Evolutionary conservation across 2,797 vertebrate species (phyloP).

Genomic region (Adelosebastes latens): DNA sequence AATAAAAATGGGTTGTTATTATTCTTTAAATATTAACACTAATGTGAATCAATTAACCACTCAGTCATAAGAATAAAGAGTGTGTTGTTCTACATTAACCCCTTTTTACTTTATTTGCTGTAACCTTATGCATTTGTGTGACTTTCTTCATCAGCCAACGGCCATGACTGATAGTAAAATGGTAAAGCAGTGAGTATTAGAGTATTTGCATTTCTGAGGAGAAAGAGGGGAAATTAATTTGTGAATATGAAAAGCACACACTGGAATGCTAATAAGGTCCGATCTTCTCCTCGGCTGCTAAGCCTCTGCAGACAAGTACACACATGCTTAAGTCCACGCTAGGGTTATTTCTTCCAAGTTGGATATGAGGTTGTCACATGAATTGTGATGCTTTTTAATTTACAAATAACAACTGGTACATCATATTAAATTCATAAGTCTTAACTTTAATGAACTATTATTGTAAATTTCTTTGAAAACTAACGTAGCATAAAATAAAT

Average conservation of each 20-base stretch:
- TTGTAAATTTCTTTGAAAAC: background rate
- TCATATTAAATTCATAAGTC: background rate
- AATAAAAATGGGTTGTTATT: background rate
- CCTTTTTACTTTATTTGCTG: background rate
- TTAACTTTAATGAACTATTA: background rate
- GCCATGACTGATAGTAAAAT: slow-evolving; percentile 24
- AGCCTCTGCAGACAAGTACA: slow-evolving; percentile 37
- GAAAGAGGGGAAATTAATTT: slow-evolving; percentile 75
- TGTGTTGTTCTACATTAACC: background rate
- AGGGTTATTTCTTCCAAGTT: background rate
- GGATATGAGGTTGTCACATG: background rate
- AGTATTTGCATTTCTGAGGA: slow-evolving; percentile 76
- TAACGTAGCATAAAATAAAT: background rate
- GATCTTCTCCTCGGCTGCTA: slow-evolving; percentile 34
- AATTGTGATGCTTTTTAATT: background rate
- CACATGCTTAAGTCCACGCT: slow-evolving; percentile 3
- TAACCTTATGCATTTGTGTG: background rate
- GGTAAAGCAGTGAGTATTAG: slow-evolving; percentile 32
- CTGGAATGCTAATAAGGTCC: slow-evolving; percentile 73
- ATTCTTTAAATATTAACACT: background rate
- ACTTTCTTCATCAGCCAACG: slow-evolving; percentile 26
- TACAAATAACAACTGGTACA: background rate
- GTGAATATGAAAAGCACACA: slow-evolving; percentile 74
- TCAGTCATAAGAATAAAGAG: background rate
- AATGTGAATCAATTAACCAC: background rate